Evolutionary conservation across 2,888 invertebrate genomes (phyloP), one percentile per base, ranked within the genome.

Genomic region (Saturnia pavonia): DNA sequence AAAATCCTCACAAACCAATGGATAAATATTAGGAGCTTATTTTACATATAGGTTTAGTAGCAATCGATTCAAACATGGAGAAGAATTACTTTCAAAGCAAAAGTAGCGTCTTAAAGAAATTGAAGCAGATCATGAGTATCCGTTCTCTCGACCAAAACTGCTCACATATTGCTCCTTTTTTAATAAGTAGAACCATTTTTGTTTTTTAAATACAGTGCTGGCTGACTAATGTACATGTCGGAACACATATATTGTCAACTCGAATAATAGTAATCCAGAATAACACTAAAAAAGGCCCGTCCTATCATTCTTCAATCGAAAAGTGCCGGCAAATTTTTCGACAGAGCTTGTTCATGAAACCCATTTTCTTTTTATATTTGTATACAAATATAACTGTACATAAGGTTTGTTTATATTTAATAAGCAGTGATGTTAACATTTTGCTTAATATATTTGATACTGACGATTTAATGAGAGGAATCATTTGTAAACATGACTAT

Each of bases 1-100:
- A 40, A 40, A 40, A 65, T 65, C n/a, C 65, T 1, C 40, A 40
- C 65, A 65, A 63, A 65, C 40, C 65, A 40, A 65, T 65, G 40
- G 65, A 65, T 65, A 65, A 9, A 65, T 34, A 65, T 40, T 34
- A 65, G 19, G 2, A 40, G 34, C 65, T n/a, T 65, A 22, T 40
- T 40, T 65, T 19, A 65, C 19, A 65, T 65, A 9, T 40, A 7
- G 19, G 65, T 9, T 34, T 34, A 40, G 40, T n/a, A n/a, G n/a
- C n/a, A n/a, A n/a, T n/a, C n/a, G n/a, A n/a, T n/a, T 65, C 57
- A 27, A 27, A 27, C 14, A 27, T 27, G 14, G 25, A 60, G 57
- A 27, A 16, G 12, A 60, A 12, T 63, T 19, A 40, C 2, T 65
- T 40, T 40, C 7, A 11, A 65, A 9, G 1, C 0, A 65, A 65